Base-by-base conservation (phyloP, 1,140 invertebrate species). In the Antheraea mylitta region DNA sequence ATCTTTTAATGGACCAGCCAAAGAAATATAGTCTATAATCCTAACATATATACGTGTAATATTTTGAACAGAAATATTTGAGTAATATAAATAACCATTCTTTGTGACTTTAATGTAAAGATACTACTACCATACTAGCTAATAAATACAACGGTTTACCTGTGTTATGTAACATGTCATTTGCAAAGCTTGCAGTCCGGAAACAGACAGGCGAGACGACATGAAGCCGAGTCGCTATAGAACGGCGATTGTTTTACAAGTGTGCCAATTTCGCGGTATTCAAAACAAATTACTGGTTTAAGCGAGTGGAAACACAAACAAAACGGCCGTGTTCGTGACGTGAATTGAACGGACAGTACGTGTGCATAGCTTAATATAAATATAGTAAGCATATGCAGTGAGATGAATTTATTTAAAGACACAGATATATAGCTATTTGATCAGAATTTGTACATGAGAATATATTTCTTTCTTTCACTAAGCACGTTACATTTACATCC, bases 271-370 rank as follows among this genome's bases (percentile, higher is more conserved):
- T 84, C 79, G 85, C 76, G 85, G 87, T 80, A 90, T 91, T 91
- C 86, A 91, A 82, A 88, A 90, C 86, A 90, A 91, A 91, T 91
- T 90, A 90, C 79, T 85, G 81, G 85, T 89, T 89, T 89, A 90
- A 90, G 86, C 86, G 86, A 84, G 89, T 83, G 81, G 85, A 87
- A 87, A 76, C 83, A 83, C 83, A 89, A 91, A 89, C 89, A 91
- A 89, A 91, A 90, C 86, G 80, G 79, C 79, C 81, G 79, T 91
- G 87, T 84, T 89, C 89, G 86, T 91, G 89, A 91, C 89, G 79
- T 86, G 89, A 91, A 91, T 91, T 75, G 80, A 75, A 65, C 75
- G 58, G 70, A 53, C 69, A 30, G 22, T 30, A 30, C 22, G 22
- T 70, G 9, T 53, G 10, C 45, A 16, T 13, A 13, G 16, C 16